phyloP scores from a whole-genome alignment of 2,113 vertebrate genomes.

The Elgaria multicarinata region DNA sequence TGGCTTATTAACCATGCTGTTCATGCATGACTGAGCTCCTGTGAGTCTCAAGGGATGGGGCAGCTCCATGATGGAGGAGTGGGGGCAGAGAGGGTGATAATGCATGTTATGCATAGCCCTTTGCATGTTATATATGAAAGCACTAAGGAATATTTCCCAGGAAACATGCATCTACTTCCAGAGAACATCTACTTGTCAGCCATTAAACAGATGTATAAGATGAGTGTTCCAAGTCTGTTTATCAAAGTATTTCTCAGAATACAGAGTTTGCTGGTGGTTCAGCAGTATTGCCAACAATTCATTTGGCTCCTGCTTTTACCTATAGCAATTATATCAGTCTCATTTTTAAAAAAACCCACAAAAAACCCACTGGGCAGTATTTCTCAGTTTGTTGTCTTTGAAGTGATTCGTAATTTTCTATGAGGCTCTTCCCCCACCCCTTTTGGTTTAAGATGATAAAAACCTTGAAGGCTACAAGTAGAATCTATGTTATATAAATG shows the following conservation, averaged over 20 bases:
- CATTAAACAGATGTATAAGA: background rate
- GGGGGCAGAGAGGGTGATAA: background rate
- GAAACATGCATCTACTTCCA: background rate
- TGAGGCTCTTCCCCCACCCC: background rate
- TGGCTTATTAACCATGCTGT: constrained; percentile 7
- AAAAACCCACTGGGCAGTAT: background rate
- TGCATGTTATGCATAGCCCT: constrained; percentile 7
- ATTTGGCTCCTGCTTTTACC: background rate
- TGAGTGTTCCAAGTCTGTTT: rapidly evolving
- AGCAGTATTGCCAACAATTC: background rate
- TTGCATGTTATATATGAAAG: background rate
- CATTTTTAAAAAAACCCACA: constrained; percentile 9
- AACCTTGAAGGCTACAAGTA: background rate
- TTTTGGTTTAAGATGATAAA: background rate
- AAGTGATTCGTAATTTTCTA: background rate
- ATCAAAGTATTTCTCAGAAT: background rate
- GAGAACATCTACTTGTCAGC: background rate
- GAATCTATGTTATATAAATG: background rate
- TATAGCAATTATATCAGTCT: background rate
- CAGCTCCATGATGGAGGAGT: background rate
- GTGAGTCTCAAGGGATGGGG: background rate
- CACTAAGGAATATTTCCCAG: background rate
- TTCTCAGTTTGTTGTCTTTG: background rate
- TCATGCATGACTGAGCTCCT: background rate
- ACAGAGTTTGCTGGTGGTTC: background rate